Conservation (phyloP, 2,113 vertebrate species). For the Plestiodon gilberti region DNA sequence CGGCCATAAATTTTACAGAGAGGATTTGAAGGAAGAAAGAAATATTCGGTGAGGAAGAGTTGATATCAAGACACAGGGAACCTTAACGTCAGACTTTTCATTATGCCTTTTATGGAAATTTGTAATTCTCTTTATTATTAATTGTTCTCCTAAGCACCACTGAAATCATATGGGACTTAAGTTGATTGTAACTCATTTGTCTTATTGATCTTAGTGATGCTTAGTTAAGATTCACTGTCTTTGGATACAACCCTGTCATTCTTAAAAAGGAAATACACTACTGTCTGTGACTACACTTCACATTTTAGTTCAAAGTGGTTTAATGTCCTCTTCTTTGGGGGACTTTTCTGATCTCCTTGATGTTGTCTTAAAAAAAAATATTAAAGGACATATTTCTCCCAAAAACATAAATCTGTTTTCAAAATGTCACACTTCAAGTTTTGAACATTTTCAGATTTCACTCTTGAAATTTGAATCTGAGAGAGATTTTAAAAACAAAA, state of each 20-base stretch:
- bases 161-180: too few relatives aligned
- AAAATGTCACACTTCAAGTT: background rate
- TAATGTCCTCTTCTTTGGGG: background rate
- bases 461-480: background rate
- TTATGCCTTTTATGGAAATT: background rate
- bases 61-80: slow-evolving; percentile 6
- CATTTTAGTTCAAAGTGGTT: background rate
- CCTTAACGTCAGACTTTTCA: background rate
- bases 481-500: background rate
- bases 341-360: background rate
- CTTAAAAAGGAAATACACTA: background rate
- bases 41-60: background rate
- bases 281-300: background rate
- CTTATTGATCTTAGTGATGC: too few relatives aligned
- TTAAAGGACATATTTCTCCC: background rate
- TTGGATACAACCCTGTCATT: background rate
- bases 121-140: background rate
- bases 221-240: too few relatives aligned
- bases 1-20: too few relatives aligned
- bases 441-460: background rate
- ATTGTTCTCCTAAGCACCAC: background rate
- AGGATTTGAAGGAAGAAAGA: too few relatives aligned
- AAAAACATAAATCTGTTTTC: background rate
- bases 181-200: too few relatives aligned
- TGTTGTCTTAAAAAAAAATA: background rate